Percentiles rank a stretch among this genome's conserved stretches.
phyloP scores from a whole-genome alignment of 2,888 invertebrate species.

The Cephus spinipes region DNA sequence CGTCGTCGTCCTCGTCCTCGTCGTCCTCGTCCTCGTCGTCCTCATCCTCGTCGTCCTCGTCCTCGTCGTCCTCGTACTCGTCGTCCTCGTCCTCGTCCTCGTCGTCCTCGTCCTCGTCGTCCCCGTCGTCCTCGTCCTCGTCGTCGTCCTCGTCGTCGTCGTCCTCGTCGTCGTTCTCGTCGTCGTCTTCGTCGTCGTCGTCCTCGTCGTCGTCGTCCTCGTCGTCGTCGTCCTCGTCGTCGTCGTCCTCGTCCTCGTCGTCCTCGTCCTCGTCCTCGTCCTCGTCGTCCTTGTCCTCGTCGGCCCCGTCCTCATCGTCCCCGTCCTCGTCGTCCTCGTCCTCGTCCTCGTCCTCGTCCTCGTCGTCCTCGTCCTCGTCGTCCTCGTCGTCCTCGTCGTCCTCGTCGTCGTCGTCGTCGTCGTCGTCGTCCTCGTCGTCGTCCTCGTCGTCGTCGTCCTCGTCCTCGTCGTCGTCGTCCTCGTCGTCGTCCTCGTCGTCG shows the following conservation, averaged over 20 bases:
- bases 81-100: no score
- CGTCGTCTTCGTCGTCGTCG: no score
- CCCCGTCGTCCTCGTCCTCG: no score
- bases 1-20: no score
- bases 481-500: neutral
- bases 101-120: neutral
- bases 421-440: conserved; percentile 1
- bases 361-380: neutral
- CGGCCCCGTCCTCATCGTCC: no score
- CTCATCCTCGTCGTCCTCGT: conserved; percentile 2
- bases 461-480: neutral
- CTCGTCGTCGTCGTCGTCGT: no score
- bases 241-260: conserved; percentile 13
- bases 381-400: no score
- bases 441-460: conserved; percentile 4
- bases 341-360: neutral
- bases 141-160: neutral
- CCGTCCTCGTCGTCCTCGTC: no score
- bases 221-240: conserved; percentile 9
- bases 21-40: no score
- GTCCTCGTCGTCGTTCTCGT: no score
- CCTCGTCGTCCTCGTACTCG: no score
- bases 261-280: neutral
- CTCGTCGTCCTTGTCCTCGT: no score
- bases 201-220: neutral